These are phyloP conservation scores for Phalacrocorax pelagicus DNA, from an alignment of 2,113 vertebrate species.

Conservation along the genomic window DNA sequence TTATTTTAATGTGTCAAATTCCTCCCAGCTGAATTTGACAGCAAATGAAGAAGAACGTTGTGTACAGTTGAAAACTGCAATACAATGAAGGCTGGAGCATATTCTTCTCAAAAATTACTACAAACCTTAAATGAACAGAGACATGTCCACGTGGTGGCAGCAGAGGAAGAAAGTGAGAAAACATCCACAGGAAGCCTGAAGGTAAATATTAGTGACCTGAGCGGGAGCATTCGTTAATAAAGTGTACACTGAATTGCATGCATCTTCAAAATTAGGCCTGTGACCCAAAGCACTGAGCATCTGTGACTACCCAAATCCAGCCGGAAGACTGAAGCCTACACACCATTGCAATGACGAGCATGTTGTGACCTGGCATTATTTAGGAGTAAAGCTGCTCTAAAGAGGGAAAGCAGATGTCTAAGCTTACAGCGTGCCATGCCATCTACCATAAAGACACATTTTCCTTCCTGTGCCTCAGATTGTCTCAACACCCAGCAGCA, in stretches of 20 bases:
- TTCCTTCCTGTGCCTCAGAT: slow-evolving; percentile 34
- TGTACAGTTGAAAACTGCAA: background rate
- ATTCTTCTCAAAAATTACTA: background rate
- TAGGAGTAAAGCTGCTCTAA: slow-evolving; percentile 32
- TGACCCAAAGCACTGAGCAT: background rate
- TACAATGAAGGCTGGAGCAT: background rate
- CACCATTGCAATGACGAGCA: background rate
- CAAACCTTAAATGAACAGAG: background rate
- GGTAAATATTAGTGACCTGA: background rate
- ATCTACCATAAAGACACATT: background rate
- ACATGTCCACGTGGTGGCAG: slow-evolving; percentile 70
- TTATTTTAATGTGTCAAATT: background rate
- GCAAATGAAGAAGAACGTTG: background rate
- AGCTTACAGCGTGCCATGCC: background rate
- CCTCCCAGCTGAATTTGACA: background rate
- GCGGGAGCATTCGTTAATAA: background rate
- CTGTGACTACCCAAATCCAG: background rate
- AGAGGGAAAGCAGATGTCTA: slow-evolving; percentile 9
- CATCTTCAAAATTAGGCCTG: background rate
- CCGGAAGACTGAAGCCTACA: background rate
- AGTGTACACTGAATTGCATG: too few relatives aligned
- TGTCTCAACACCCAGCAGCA: slow-evolving; percentile 53
- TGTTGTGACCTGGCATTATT: background rate
- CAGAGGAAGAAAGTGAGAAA: slow-evolving; percentile 64
- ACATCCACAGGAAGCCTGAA: accelerated